phyloP scores from a whole-genome alignment of 23 tunicate genomes.

The Ascidia mentula region DNA sequence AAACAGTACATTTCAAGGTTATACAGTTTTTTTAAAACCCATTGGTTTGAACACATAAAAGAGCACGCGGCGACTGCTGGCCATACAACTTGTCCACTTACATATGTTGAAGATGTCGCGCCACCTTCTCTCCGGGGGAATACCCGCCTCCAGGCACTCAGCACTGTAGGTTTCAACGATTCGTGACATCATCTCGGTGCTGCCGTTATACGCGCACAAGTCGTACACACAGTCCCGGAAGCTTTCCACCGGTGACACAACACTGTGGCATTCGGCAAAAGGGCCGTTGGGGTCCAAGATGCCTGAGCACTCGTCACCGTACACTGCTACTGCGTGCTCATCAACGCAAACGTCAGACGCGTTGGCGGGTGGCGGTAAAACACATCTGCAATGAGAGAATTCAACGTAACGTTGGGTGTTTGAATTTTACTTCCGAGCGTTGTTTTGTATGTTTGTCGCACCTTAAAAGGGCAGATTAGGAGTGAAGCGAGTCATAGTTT shows the following conservation, averaged over 20 bases:
- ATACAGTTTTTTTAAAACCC: no score
- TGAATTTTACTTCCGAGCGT: no score
- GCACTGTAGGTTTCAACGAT: slow-evolving; percentile 25
- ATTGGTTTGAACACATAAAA: no score
- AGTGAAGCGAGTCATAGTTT: no score
- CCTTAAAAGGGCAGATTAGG: no score
- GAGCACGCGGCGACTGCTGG: no score
- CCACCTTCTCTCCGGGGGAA: slow-evolving; percentile 18
- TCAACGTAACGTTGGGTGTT: no score
- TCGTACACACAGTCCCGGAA: slow-evolving; percentile 55
- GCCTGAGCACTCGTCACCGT: slow-evolving; percentile 23
- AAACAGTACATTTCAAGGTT: no score
- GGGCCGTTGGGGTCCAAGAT: slow-evolving; percentile 37
- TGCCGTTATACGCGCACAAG: slow-evolving; percentile 50
- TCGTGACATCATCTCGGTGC: slow-evolving; percentile 13
- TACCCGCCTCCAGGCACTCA: slow-evolving; percentile 48
- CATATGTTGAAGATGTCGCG: slow-evolving; percentile 10
- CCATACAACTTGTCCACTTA: no score
- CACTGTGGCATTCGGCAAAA: slow-evolving; percentile 31
- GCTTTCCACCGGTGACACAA: slow-evolving; percentile 17
- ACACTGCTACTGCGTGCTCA: not conserved
- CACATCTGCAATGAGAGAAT: slow-evolving; percentile 29
- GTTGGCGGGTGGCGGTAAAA: slow-evolving; percentile 24
- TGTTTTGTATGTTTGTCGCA: no score
- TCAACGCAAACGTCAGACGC: slow-evolving; percentile 16